Conservation (phyloP, 2,113 vertebrate species). For the Alligator sinensis region DNA sequence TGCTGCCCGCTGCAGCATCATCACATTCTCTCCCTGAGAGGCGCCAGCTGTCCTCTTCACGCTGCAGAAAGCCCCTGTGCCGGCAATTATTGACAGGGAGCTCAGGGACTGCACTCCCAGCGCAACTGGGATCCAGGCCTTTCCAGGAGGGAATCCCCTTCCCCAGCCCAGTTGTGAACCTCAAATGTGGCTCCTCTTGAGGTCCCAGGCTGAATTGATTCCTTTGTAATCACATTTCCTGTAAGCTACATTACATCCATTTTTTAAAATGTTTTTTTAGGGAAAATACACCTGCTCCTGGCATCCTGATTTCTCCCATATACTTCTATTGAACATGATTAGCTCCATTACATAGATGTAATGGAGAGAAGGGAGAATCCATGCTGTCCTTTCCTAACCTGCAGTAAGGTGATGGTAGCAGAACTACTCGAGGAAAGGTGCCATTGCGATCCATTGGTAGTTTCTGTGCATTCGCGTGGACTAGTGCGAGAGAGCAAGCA, state of each 20-base stretch:
- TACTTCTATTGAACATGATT: background rate
- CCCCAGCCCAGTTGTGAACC: background rate
- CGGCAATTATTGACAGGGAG: background rate
- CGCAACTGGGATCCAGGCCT: background rate
- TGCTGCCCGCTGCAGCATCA: background rate
- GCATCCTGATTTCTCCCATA: conserved; percentile 11
- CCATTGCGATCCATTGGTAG: too few relatives aligned
- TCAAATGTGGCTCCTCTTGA: background rate
- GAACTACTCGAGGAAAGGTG: background rate
- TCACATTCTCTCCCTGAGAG: background rate
- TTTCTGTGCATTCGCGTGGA: too few relatives aligned
- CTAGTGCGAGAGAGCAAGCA: background rate
- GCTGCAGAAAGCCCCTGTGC: background rate
- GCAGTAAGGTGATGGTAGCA: background rate
- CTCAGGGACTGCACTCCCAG: background rate
- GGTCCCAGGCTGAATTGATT: background rate
- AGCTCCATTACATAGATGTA: background rate
- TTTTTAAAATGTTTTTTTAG: background rate
- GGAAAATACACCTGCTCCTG: background rate
- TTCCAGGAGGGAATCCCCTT: conserved; percentile 3
- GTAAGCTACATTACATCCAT: background rate
- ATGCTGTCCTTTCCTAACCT: background rate
- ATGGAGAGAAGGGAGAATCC: background rate
- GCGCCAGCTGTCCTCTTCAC: background rate
- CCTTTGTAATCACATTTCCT: background rate